A percentile compares a stretch with the other conserved stretches of the same genome.
Evolutionary conservation across 2,797 vertebrate species (phyloP).

Genomic region (Periophthalmus magnuspinnatus): DNA sequence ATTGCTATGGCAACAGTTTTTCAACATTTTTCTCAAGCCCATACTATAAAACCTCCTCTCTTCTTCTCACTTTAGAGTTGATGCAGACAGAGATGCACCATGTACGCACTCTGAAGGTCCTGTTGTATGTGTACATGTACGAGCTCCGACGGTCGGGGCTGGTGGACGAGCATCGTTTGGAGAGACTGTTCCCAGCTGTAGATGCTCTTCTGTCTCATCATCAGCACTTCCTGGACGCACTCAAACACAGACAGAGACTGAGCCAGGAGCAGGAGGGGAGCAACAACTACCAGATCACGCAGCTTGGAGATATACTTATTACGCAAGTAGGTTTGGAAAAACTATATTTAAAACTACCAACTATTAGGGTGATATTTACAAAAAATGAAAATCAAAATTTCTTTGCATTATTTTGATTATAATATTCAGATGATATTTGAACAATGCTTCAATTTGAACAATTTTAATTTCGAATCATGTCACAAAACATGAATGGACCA

Average conservation of each 20-base stretch:
- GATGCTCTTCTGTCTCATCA: conserved; percentile 83
- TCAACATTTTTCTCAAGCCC: no score
- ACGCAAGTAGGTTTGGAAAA: conserved; percentile 78
- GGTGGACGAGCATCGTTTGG: conserved; percentile 71
- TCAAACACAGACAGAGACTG: conserved; percentile 81
- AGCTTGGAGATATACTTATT: conserved; percentile 85
- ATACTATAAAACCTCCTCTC: not conserved
- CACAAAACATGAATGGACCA: no score
- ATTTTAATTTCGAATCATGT: no score
- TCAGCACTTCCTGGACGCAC: conserved; percentile 75
- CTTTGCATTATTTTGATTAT: no score
- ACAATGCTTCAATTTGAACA: no score
- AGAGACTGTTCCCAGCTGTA: conserved; percentile 80
- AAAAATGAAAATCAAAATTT: no score
- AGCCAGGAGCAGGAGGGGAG: conserved; percentile 80
- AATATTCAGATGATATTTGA: no score
- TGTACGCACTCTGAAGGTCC: conserved; percentile 89
- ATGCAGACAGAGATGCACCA: conserved; percentile 94
- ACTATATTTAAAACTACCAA: not conserved
- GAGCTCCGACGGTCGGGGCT: conserved; percentile 83
- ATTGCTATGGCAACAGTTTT: no score
- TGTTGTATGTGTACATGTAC: conserved; percentile 82
- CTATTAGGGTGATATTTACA: no score
- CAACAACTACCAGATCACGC: conserved; percentile 83
- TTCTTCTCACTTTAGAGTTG: conserved; percentile 77